These are phyloP conservation scores for Ptychobarbus kaznakovi DNA, from an alignment of 2,797 vertebrate genomes.

Conservation along the genomic window DNA sequence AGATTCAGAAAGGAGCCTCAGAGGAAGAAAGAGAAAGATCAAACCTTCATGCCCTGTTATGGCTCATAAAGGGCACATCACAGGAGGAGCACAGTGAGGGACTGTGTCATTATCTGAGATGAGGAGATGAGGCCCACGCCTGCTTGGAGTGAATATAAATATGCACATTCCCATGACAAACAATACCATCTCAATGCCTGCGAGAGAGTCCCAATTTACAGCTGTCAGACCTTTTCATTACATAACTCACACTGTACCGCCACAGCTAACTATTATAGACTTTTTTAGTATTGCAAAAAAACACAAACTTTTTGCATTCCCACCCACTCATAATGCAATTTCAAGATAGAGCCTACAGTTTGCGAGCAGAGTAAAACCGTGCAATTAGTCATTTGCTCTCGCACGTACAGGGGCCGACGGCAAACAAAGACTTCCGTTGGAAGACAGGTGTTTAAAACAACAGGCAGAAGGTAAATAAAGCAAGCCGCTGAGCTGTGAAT, in stretches of 20 bases:
- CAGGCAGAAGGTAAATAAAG: slow-evolving; percentile 10
- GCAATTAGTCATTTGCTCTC: background rate
- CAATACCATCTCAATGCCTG: slow-evolving; percentile 52
- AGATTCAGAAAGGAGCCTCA: slow-evolving; percentile 32
- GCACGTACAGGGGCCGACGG: background rate
- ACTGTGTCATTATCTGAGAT: slow-evolving; percentile 51
- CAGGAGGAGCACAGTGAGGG: slow-evolving; percentile 42
- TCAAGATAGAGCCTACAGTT: background rate
- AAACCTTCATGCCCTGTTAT: slow-evolving; percentile 61
- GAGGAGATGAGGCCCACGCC: slow-evolving; percentile 45
- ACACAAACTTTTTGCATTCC: background rate
- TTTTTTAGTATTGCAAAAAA: background rate
- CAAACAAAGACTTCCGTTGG: slow-evolving; percentile 10
- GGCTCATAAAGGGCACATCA: slow-evolving; percentile 58
- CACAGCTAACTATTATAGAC: background rate
- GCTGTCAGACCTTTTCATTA: slow-evolving; percentile 53
- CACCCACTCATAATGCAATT: background rate
- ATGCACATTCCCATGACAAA: slow-evolving; percentile 59
- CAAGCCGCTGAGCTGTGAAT: slow-evolving; percentile 31
- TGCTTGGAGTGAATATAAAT: slow-evolving; percentile 59
- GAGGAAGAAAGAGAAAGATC: slow-evolving; percentile 58
- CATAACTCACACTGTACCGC: slow-evolving; percentile 36
- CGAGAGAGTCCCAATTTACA: slow-evolving; percentile 53
- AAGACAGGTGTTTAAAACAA: slow-evolving; percentile 11
- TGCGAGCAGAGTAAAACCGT: background rate